Evolutionary conservation across 2,113 vertebrate species (phyloP), one percentile per base, ranked within the genome.

Genomic region (Poicephalus gulielmi): DNA sequence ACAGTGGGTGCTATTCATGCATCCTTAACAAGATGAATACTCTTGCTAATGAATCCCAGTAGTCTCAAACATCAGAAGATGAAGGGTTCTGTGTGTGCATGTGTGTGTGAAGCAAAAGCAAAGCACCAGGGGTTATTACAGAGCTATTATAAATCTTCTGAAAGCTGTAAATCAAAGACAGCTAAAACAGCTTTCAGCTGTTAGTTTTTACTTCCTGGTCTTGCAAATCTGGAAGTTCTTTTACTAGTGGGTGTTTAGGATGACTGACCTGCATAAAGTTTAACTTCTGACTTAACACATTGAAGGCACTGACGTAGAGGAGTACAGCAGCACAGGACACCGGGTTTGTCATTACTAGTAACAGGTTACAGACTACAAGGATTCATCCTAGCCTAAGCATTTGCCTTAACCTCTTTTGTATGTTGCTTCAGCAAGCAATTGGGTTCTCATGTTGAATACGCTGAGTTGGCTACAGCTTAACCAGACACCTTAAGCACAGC

Each of bases 11-110:
- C 30, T 94, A 74, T 88, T 93, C 93, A 83, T 96, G 82, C 50
- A 90, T 87, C 71, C 49, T 80, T 90, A 90, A 88, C 43, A 93
- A 83, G 93, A 91, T 77, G 84, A 95, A 90, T 83, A 63, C 31
- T 88, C 53, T 87, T 3, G 7, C 37, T 96, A 92, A 94, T 88
- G 87, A 96, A 91, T 93, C 63, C 20, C 84, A 33, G 53, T 73
- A 73, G 41, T 66, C 23, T 87, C 87, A 91, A 49, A 74, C 37
- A 90, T 80, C 78, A 88, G 53, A 92, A 25, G 67, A 77, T 47
- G 28, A 73, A 91, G 49, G 25, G 28, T 81, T 92, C 27, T 85
- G 4, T 70, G 41, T 50, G 33, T 81, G 46, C 13, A 28, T 49
- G 28, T 17, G 4, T 44, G 18, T 83, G 28, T 46, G n/a, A 69